Evolutionary conservation across 2,113 vertebrate genomes (phyloP), one percentile per base, ranked within the genome.

Genomic region (Microtus montanus): DNA sequence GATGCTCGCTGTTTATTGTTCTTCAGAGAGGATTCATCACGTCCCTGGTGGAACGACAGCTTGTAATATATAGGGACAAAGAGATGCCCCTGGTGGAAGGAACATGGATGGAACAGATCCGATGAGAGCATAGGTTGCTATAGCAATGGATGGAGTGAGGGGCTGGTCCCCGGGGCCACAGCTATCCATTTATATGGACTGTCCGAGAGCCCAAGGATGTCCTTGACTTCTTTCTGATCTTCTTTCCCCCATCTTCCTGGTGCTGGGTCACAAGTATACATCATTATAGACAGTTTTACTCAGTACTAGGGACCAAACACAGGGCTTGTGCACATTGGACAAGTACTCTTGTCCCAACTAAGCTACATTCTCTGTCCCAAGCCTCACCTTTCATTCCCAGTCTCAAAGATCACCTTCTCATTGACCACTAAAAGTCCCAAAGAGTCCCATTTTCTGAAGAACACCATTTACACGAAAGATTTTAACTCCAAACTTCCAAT

Each of bases 401-500:
- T 15, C 28, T 14, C 78, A 54, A n/a, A 80, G 20, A n/a, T 20
- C 33, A 5, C 33, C 78, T 54, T 20, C 80, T 4, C 41, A 41
- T 41, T 41, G 49, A 82, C 24, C 52, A 87, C n/a, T 90, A 68
- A 95, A 87, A 87, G 44, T 92, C 7, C 15, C 15, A 88, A 92
- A 91, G 41, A 24, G 1, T 41, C 28, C 41, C 11, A 10, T 79
- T 84, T 80, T 24, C 49, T 92, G 78, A 95, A 91, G 71, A 79
- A 96, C 14, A 75, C 33, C 19, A 84, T 71, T 94, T 92, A 73
- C 52, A 73, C 15, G 90, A 86, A 87, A 47, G 41, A 92, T 78
- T 75, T 58, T 80, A 93, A 89, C 64, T 88, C 85, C 79, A 82
- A 96, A 89, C 95, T 95, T 93, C 86, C 54, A 73, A 19, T 77